A percentile compares a stretch with the other conserved stretches of the same genome.
Conservation (phyloP, 2,888 invertebrate genomes). For the Galerucella calmariensis region DNA sequence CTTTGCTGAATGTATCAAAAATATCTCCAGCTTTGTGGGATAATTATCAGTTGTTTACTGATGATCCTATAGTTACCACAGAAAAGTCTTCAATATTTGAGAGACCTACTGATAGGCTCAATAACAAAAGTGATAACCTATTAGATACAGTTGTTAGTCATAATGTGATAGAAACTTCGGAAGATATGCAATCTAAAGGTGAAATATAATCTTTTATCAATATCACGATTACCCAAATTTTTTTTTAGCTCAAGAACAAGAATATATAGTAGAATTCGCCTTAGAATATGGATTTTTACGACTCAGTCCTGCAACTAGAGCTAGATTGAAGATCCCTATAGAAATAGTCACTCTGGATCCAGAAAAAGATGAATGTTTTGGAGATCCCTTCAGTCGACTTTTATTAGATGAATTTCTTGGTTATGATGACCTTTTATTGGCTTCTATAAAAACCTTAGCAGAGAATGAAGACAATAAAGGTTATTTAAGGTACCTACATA, state of each 20-base stretch:
- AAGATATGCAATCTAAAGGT: slow-evolving; percentile 35
- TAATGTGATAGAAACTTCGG: slow-evolving; percentile 27
- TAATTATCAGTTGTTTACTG: slow-evolving; percentile 52
- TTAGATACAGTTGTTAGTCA: slow-evolving; percentile 26
- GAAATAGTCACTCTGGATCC: slow-evolving; percentile 90
- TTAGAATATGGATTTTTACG: slow-evolving; percentile 96
- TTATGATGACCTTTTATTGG: slow-evolving; percentile 97
- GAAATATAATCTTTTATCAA: background rate
- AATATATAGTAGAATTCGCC: slow-evolving; percentile 97
- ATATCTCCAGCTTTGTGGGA: slow-evolving; percentile 59
- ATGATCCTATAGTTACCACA: slow-evolving; percentile 39
- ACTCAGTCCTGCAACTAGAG: slow-evolving; percentile 86
- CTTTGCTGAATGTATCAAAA: slow-evolving; percentile 51
- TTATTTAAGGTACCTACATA: slow-evolving; percentile 75
- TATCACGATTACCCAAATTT: background rate
- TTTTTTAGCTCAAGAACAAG: slow-evolving; percentile 74
- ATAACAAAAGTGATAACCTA: slow-evolving; percentile 23
- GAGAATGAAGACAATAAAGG: slow-evolving; percentile 98
- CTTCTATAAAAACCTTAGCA: slow-evolving; percentile 93
- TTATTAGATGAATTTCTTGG: slow-evolving; percentile 94
- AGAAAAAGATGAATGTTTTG: slow-evolving; percentile 89
- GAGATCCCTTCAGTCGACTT: slow-evolving; percentile 89
- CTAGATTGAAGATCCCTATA: slow-evolving; percentile 91
- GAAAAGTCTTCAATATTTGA: slow-evolving; percentile 35
- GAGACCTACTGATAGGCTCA: slow-evolving; percentile 24